Base-by-base conservation (phyloP, 2,113 vertebrate genomes). In the Abramis brama region DNA sequence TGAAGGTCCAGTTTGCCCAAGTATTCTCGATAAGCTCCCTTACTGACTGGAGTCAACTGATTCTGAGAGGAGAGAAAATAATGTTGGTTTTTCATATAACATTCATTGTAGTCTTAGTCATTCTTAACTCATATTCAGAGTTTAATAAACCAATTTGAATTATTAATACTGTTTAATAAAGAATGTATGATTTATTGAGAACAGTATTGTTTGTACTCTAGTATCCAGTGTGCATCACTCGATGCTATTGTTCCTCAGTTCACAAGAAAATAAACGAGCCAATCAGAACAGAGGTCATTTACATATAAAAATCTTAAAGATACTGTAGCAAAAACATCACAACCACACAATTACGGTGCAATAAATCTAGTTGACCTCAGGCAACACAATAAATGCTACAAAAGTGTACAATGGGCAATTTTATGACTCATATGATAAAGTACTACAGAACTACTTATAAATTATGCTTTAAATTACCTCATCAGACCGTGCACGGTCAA, bases 1-100 rank as follows among this genome's bases (percentile, higher is more conserved):
- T 97, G 96, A 85, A 97, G 92, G 82, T 99, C 97, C 90, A 99
- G 93, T 83, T 96, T 96, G 60, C 93, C 94, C 92, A 99, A 94
- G 79, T 96, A 96, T 19, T 98, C 97, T 0, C 95, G 92, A 90
- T 97, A 99, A 0, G 96, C 91, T 0, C 91, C 87, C 7, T 96
- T 96, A 25, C 95, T 94, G 5, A 90, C 91, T 0, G 96, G 94
- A 0, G 96, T 95, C 57, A 99, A 90, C 93, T 99, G 97, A 47
- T 85, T 94, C 98, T 99, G 91, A 0, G 84, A 50, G 10, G 73
- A 75, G 36, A 21, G 64, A 9, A 74, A 13, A 52, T 52, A 11
- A 47, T 39, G 50, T 55, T 43, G 15, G 13, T 47, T 30, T 15
- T 77, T 47, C 11, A 57, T 43, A 50, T 74, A 52, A 30, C 12